These are phyloP conservation scores for Podiceps cristatus DNA, from an alignment of 2,113 vertebrate genomes.

Conservation along the genomic window DNA sequence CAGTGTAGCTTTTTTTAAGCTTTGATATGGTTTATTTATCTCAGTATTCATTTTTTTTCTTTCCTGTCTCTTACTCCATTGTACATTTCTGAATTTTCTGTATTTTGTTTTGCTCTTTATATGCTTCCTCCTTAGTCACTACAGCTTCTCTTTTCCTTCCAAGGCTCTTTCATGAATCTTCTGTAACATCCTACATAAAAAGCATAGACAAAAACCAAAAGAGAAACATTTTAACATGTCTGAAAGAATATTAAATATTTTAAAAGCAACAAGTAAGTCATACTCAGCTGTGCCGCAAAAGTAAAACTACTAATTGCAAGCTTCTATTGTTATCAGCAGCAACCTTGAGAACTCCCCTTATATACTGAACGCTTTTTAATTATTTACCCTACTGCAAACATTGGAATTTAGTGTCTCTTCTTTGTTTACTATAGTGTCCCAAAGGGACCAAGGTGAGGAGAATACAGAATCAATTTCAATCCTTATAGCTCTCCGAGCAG, in stretches of 20 bases:
- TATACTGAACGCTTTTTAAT: slow-evolving; percentile 4
- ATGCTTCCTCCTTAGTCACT: neutral
- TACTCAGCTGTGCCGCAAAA: neutral
- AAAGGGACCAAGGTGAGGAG: neutral
- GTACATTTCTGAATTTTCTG: neutral
- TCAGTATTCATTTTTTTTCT: neutral
- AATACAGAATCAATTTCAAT: neutral
- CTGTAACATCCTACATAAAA: neutral
- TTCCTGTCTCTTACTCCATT: neutral
- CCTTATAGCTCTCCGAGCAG: neutral
- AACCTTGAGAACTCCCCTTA: neutral
- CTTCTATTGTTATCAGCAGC: neutral
- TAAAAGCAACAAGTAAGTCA: neutral
- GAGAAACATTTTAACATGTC: neutral
- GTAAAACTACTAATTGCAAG: neutral
- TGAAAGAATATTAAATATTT: neutral
- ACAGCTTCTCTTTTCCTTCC: neutral
- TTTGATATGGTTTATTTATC: neutral
- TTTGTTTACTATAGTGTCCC: neutral
- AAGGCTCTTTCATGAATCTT: neutral
- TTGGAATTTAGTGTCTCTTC: neutral
- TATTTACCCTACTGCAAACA: neutral
- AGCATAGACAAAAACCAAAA: neutral
- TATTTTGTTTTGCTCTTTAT: neutral
- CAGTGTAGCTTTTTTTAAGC: neutral